A percentile compares a stretch with the other conserved stretches of the same genome.
Conservation (phyloP, 2,888 invertebrate species). For the Noctua janthe region DNA sequence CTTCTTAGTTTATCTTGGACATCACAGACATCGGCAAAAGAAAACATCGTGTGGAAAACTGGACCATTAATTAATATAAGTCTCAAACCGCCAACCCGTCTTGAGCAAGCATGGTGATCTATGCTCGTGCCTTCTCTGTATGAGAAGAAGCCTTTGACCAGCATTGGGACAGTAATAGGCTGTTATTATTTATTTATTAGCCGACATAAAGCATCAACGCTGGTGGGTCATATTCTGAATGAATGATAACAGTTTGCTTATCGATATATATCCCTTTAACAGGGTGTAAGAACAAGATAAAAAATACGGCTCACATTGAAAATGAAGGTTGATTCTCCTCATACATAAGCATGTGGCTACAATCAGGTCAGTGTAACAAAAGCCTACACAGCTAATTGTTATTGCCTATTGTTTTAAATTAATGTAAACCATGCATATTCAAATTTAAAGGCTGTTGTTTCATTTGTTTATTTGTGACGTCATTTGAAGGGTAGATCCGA, state of each 20-base stretch:
- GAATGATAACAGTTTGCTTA: background rate
- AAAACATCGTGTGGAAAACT: too few species aligned
- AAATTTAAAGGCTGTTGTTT: conserved; percentile 35
- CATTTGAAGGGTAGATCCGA: background rate
- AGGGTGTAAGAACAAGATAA: background rate
- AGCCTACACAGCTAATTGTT: conserved; percentile 60
- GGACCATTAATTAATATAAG: too few species aligned
- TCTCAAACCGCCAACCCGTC: too few species aligned
- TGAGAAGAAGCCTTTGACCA: too few species aligned
- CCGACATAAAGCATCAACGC: too few species aligned
- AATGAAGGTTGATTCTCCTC: conserved; percentile 30
- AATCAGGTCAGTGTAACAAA: conserved; percentile 65
- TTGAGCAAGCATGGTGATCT: too few species aligned
- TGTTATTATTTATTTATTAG: too few species aligned
- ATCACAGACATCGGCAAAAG: too few species aligned
- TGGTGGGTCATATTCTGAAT: background rate
- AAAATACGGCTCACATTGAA: background rate
- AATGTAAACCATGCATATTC: conserved; percentile 55
- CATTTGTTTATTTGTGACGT: conserved; percentile 30
- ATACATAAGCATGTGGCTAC: conserved; percentile 38
- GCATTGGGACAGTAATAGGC: too few species aligned
- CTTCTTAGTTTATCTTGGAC: too few species aligned
- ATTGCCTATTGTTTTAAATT: conserved; percentile 68
- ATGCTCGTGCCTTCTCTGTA: too few species aligned
- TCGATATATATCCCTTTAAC: too few species aligned